Base-by-base conservation (phyloP, 2,888 invertebrate species). In the Phymatocera aterrima region DNA sequence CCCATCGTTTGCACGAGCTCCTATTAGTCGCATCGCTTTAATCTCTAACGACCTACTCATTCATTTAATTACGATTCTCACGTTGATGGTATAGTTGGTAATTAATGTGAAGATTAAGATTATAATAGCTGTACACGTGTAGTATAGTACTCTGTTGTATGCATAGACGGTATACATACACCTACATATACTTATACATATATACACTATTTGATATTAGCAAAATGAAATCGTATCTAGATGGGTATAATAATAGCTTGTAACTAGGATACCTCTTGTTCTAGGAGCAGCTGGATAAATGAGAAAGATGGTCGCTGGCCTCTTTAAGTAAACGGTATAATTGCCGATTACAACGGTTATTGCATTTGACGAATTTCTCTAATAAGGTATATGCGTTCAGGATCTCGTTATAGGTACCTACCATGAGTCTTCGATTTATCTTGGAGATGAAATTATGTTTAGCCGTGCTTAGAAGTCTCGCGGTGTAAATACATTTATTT, bases 41-140 rank as follows among this genome's bases (percentile, higher is more conserved):
- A 70, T 70, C 31, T 51, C 31, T 70, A 70, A 48, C 51, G 48
- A 31, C 31, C 51, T n/a, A n/a, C n/a, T 15, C 72, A 43, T 72
- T 48, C 48, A 34, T 72, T 72, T 51, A 51, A 72, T 72, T 48
- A 10, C 34, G 34, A 72, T 72, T 48, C 18, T 48, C 34, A 72
- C 48, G 31, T 72, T 51, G 48, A 72, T 51, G 72, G 18, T 21
- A n/a, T 10, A 51, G 34, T 34, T 72, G 18, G 31, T 48, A 72
- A 72, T 72, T 72, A 48, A 68, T 24, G 68, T 28, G 24, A 46
- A 43, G 68, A 68, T 48, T 43, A 43, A 46, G 68, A 51, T 28
- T 48, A n/a, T n/a, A 12, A 34, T 48, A 34, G 10, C 43, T 46
- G 4, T 37, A 28, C n/a, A 46, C n/a, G n/a, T n/a, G n/a, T 68